Base-by-base conservation (phyloP, 2,113 vertebrate species). In the Sinocyclocheilus maitianheensis region DNA sequence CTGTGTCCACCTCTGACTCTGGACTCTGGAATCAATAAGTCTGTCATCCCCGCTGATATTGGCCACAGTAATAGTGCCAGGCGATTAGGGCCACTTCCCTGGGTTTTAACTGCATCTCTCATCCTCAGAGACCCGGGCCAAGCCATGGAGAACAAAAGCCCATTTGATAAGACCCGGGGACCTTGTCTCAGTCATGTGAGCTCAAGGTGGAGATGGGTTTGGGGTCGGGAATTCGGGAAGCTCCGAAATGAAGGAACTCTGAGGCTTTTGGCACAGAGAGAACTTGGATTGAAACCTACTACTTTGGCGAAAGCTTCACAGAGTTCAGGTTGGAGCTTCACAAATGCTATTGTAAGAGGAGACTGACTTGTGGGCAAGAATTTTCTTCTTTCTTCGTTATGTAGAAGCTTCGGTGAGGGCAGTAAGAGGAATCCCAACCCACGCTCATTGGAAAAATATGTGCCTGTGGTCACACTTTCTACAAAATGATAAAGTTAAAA, bases 11-110 rank as follows among this genome's bases (percentile, higher is more conserved):
- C 89, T 89, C 26, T 26, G 26, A 26, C 26, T 26, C 26, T 26
- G 26, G 83, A 78, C 88, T 87, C 87, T 90, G 92, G 92, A 93
- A 95, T 94, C 94, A 94, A 94, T 95, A 94, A 94, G 94, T 94
- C 95, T 95, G 95, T 95, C 95, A 95, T 94, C 94, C 88, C 93
- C 46, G 78, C 89, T 93, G 87, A 95, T 95, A 95, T 95, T 95
- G 94, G 91, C 90, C 58, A 85, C 92, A 88, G 93, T 94, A 95
- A 95, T 94, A 92, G 91, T 92, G 90, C 91, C 81, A 34, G 91
- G 92, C 94, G 93, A 95, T 95, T 95, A 95, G 93, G 90, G 91
- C 92, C 90, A 89, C 85, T 93, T 94, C 94, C 93, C 86, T 86
- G 91, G 92, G 93, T 94, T 95, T 95, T 95, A 95, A 92, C 92